Evolutionary conservation across 2,797 vertebrate genomes (phyloP).

Genomic region (Rhincodon typus): DNA sequence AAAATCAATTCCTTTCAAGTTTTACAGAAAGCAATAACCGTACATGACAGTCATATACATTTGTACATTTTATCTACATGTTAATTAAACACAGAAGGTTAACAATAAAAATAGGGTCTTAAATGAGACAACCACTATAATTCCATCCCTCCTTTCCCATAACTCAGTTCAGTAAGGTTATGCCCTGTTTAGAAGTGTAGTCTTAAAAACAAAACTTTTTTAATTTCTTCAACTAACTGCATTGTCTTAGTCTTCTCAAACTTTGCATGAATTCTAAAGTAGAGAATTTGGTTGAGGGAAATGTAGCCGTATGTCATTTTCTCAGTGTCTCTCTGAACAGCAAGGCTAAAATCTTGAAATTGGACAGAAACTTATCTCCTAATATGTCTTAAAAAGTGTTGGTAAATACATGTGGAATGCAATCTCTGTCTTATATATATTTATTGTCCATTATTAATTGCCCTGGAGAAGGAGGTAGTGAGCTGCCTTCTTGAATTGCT

Average conservation of each 20-base stretch:
- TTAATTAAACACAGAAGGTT: slow-evolving; percentile 30
- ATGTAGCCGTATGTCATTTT: neutral
- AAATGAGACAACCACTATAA: neutral
- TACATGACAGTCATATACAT: slow-evolving; percentile 63
- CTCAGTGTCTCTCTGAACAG: too few species aligned
- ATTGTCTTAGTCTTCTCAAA: neutral
- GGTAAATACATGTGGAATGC: neutral
- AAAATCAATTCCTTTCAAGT: slow-evolving; percentile 76
- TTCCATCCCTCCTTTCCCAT: too few species aligned
- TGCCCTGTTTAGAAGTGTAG: neutral
- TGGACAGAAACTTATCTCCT: neutral
- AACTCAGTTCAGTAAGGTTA: neutral
- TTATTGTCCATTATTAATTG: too few species aligned
- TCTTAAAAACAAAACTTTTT: neutral
- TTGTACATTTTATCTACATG: slow-evolving; percentile 8
- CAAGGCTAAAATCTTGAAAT: neutral
- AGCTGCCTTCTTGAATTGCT: too few species aligned
- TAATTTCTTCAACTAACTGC: neutral
- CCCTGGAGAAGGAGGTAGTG: too few species aligned
- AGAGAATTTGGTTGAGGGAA: neutral
- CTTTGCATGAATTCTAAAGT: neutral
- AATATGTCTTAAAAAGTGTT: neutral
- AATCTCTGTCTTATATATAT: neutral
- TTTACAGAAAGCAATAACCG: slow-evolving; percentile 81
- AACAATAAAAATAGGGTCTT: neutral